Conservation (phyloP, 2,113 vertebrate genomes). For the Myotis davidii region DNA sequence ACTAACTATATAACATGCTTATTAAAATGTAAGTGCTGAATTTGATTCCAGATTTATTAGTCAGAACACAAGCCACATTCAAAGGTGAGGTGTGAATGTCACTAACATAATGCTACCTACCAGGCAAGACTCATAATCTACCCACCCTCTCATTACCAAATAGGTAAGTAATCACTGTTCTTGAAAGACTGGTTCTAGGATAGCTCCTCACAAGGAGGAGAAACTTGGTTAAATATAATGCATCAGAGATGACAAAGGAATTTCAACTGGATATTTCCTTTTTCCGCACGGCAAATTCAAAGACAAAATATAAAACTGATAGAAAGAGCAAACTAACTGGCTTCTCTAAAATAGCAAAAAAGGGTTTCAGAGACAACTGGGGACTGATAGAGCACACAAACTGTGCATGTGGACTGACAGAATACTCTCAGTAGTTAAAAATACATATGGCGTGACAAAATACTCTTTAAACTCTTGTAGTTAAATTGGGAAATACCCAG, state of each 20-base stretch:
- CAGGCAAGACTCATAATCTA: neutral
- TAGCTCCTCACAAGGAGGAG: constrained; percentile 59
- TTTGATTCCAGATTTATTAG: neutral
- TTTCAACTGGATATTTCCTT: neutral
- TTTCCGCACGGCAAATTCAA: neutral
- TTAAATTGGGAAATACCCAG: constrained; percentile 21
- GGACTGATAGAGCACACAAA: neutral
- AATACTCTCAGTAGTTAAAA: neutral
- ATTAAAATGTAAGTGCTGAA: neutral
- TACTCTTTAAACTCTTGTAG: neutral
- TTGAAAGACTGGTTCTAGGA: constrained; percentile 73
- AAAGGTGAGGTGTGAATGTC: constrained; percentile 24
- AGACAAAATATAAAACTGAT: neutral
- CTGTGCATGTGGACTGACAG: neutral
- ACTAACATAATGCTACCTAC: constrained; percentile 33
- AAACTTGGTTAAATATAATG: constrained; percentile 45
- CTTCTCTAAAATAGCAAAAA: neutral
- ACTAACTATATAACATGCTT: neutral
- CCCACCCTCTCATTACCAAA: constrained; percentile 66
- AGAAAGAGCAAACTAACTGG: neutral
- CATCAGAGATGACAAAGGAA: constrained; percentile 42
- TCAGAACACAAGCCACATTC: constrained; percentile 21
- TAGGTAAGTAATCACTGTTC: constrained; percentile 49
- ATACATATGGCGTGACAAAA: neutral
- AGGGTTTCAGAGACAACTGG: neutral